Base-by-base conservation (phyloP, 1,140 invertebrate genomes). In the Drosophila ohnishii region DNA sequence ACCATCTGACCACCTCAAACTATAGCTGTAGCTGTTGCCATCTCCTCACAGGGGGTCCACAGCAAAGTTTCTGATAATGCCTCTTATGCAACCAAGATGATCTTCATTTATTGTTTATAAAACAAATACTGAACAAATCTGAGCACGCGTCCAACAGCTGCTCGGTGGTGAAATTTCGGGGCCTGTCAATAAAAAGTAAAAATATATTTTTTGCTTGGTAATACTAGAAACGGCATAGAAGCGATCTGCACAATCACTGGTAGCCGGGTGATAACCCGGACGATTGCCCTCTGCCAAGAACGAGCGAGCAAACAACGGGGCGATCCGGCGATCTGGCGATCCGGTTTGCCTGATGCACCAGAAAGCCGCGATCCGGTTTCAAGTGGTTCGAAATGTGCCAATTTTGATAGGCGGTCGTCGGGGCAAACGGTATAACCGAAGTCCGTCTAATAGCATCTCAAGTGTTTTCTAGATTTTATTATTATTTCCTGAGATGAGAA, bases 351-450 rank as follows among this genome's bases (percentile, higher is more conserved):
- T 40, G 28, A 25, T 65, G 44, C 47, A 32, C 60, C 37, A 72
- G 48, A 55, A 47, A 59, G 2, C 25, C 0, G 1, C 25, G 50
- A 88, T 84, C 85, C 80, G 70, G 84, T 80, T 88, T 75, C 13
- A 75, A 69, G 62, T 69, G 61, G 70, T 62, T 59, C 48, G 35
- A 56, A 48, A 70, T 89, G 80, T 88, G 77, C 84, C 77, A 88
- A 80, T 88, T 88, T 80, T 75, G 77, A 88, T 87, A 80, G 53
- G 44, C 50, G 64, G 25, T 47, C 59, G 25, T 40, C 59, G 60
- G 73, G 72, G 40, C 72, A 75, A 66, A 35, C 45, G 16, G 28
- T 39, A 67, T 34, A 70, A 19, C 44, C 58, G 47, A 75, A 59
- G 61, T 66, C 60, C 44, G 42, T 40, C 73, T 75, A 72, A 67